A percentile compares a stretch with the other conserved stretches of the same genome.
Evolutionary conservation across 2,797 vertebrate genomes (phyloP).

Genomic region (Manis javanica): DNA sequence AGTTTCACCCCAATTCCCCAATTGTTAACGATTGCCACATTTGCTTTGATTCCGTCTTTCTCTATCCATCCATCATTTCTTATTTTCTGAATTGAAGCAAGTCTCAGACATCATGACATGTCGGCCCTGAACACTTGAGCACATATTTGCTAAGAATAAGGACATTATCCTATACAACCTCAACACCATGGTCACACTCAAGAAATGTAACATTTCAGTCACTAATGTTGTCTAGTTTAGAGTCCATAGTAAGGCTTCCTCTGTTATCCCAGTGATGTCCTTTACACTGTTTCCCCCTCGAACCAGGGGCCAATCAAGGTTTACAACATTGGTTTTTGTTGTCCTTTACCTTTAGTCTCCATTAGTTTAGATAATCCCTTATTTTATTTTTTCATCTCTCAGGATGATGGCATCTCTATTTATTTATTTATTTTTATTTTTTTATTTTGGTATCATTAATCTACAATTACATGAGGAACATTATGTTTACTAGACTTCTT

Average conservation of each 20-base stretch:
- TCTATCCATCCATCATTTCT: neutral
- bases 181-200: neutral
- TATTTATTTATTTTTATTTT: neutral
- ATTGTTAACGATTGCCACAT: neutral
- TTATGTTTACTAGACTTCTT: too few relatives aligned
- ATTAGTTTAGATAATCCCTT: neutral
- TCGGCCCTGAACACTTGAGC: neutral
- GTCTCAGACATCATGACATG: neutral
- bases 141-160: neutral
- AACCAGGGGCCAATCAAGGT: neutral
- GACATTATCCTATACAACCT: neutral
- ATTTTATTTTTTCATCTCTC: neutral
- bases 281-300: neutral
- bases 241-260: neutral
- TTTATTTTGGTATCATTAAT: too few relatives aligned
- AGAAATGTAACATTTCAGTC: neutral
- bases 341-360: neutral
- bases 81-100: conserved; percentile 4
- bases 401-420: neutral
- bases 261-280: neutral
- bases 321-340: neutral
- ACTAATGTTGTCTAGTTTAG: neutral
- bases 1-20: neutral
- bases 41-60: conserved; percentile 16
- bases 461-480: too few relatives aligned